Evolutionary conservation across 1,140 invertebrate genomes (phyloP).

Genomic region (Charaxes varanes): DNA sequence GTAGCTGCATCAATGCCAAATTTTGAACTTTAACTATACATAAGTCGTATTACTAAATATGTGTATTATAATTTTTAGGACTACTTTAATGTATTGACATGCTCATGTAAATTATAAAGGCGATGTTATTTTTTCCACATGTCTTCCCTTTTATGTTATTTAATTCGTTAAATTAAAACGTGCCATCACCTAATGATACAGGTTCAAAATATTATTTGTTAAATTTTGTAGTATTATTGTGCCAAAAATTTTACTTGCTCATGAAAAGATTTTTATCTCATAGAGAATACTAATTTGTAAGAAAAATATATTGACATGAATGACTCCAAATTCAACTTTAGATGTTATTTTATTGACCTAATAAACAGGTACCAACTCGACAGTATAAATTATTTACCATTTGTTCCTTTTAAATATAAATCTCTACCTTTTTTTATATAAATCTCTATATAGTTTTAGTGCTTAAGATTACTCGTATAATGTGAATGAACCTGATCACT

Average conservation of each 20-base stretch:
- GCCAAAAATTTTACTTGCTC: slow-evolving; percentile 34
- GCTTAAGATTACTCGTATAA: no score
- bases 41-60: slow-evolving; percentile 4
- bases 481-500: slow-evolving; percentile 6
- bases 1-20: slow-evolving; percentile 25
- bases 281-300: slow-evolving; percentile 15
- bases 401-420: no score
- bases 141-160: slow-evolving; percentile 17
- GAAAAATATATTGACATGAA: no score
- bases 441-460: no score
- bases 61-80: no score
- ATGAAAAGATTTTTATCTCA: slow-evolving; percentile 22
- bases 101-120: slow-evolving; percentile 8
- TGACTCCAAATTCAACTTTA: no score
- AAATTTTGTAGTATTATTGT: slow-evolving; percentile 13
- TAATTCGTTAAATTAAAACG: slow-evolving; percentile 6
- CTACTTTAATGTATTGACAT: slow-evolving; percentile 1
- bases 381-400: no score
- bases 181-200: slow-evolving; percentile 15
- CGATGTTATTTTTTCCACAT: background rate
- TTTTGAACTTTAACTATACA: slow-evolving; percentile 21
- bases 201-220: slow-evolving; percentile 11
- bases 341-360: no score
- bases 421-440: no score
- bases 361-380: no score